phyloP scores from a whole-genome alignment of 2,797 vertebrate species.

The Diceros bicornis region DNA sequence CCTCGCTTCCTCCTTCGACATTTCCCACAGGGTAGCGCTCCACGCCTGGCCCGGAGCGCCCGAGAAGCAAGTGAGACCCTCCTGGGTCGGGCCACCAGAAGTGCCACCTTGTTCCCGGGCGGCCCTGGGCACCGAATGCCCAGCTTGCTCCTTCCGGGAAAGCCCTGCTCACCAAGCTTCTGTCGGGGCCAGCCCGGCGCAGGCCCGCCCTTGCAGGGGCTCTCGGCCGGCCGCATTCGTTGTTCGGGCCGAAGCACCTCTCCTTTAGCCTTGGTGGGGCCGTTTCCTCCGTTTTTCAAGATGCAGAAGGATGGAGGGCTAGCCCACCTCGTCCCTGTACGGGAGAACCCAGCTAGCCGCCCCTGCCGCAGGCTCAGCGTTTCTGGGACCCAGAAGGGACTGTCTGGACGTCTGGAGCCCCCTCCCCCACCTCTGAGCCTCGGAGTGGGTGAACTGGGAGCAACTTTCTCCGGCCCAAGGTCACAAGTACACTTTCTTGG shows the following conservation, averaged over 20 bases:
- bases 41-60: background rate
- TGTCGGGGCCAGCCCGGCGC: background rate
- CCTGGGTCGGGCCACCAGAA: background rate
- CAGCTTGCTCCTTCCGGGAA: background rate
- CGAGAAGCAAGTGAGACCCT: background rate
- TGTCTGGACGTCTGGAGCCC: background rate
- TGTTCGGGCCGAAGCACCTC: background rate
- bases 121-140: background rate
- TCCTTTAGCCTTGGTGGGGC: background rate
- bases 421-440: background rate
- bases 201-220: background rate
- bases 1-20: background rate
- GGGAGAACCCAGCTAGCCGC: background rate
- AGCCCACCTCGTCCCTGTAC: background rate
- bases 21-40: background rate
- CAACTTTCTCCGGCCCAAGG: background rate
- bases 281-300: fast-evolving
- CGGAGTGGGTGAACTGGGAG: slow-evolving; percentile 21
- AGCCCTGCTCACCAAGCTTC: background rate
- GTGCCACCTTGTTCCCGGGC: background rate
- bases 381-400: background rate
- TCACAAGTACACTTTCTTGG: slow-evolving; percentile 25
- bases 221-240: background rate
- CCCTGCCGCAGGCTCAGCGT: background rate
- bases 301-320: background rate